A percentile compares a stretch with the other conserved stretches of the same genome.
These are phyloP conservation scores for Pangasius djambal DNA, from an alignment of 2,797 vertebrate species.

Conservation along the genomic window DNA sequence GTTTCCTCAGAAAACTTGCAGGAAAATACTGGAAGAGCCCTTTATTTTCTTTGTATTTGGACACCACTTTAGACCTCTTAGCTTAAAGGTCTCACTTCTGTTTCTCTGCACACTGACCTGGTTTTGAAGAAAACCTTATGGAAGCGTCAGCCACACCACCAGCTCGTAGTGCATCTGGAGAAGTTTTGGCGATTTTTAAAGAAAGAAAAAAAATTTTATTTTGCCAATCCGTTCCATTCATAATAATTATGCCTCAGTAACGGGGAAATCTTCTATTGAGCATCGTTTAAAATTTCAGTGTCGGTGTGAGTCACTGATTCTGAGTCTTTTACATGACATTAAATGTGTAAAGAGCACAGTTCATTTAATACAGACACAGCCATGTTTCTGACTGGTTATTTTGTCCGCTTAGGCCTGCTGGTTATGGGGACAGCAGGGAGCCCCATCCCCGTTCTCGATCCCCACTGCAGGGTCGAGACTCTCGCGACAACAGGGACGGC, in stretches of 20 bases:
- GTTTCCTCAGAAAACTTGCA: background rate
- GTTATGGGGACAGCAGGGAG: constrained; percentile 74
- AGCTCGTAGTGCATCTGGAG: background rate
- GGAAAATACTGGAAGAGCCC: background rate
- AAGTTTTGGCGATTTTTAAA: background rate
- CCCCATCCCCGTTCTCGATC: constrained; percentile 75
- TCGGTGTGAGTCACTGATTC: background rate
- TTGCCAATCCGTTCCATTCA: background rate
- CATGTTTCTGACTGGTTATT: constrained; percentile 5
- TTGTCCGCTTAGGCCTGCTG: constrained; percentile 65
- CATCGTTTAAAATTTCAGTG: background rate
- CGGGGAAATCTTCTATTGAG: background rate
- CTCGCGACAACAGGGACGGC: constrained; percentile 79
- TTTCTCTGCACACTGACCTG: background rate
- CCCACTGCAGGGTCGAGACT: constrained; percentile 74
- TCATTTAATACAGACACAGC: background rate
- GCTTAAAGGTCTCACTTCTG: background rate
- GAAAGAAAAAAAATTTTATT: background rate
- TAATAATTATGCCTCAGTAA: background rate
- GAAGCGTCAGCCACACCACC: background rate
- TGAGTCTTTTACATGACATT: background rate
- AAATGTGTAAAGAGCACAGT: background rate
- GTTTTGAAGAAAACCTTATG: background rate
- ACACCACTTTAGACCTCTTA: background rate
- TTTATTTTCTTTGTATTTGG: constrained; percentile 1